Evolutionary conservation across 2,797 vertebrate species (phyloP), one percentile per base, ranked within the genome.

Genomic region (Gadopsis marmoratus): DNA sequence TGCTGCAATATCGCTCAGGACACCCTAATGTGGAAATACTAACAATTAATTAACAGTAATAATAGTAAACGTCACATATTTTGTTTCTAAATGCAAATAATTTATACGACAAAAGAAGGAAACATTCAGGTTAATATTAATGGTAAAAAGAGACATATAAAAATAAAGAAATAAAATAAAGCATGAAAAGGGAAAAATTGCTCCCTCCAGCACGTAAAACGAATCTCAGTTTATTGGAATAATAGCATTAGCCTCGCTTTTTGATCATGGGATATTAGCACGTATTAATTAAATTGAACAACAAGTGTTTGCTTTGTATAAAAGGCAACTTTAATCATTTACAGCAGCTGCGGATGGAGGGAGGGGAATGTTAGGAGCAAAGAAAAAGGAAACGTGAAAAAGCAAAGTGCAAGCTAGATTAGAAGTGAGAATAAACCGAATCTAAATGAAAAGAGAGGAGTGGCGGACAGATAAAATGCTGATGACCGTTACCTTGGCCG

Each of bases 401-500:
- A 77, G 35, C 17, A 41, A 17, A 74, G 47, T 8, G 43, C 4
- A 59, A 63, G 58, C 1, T 29, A 29, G 48, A 80, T 74, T n/a
- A 78, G 29, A 66, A 31, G 33, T 23, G 8, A 77, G 62, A 62
- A 50, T 56, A 56, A 81, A 54, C 7, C 56, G 17, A 69, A 65
- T 47, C 5, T 10, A 56, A 76, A 73, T 59, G 35, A 68, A 77
- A 63, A 75, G 35, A 61, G 26, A 70, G 5, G 10, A 4, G 7
- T 2, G 2, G 55, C 39, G 35, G 48, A 23, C 16, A 47, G 45
- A 29, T 4, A 45, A 53, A 13, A 7, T 3, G 21, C 51, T 60
- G 77, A 86, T 33, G 58, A 62, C 23, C 2, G 71, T 85, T 79
- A 85, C 74, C 74, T 55, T 78, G 68, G 58, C 69, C 76, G 81